Evolutionary conservation across 2,797 vertebrate genomes (phyloP).

Genomic region (Pitangus sulphuratus): DNA sequence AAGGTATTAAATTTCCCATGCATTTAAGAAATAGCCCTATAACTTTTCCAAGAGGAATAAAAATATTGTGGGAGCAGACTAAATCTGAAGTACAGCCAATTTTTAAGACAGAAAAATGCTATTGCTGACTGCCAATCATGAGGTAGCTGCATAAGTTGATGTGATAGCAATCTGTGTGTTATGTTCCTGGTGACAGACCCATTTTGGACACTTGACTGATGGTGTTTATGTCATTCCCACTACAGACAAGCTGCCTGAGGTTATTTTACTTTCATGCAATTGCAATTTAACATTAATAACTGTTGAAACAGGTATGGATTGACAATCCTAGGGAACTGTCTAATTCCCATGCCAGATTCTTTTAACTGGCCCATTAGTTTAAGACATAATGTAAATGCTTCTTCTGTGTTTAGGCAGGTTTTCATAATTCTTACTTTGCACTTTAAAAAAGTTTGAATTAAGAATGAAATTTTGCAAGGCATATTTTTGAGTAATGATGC

Average conservation of each 20-base stretch:
- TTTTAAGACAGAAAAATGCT: neutral
- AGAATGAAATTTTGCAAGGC: neutral
- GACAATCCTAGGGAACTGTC: neutral
- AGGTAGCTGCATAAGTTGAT: neutral
- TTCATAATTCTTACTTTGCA: neutral
- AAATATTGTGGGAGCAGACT: neutral
- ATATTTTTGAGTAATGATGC: neutral
- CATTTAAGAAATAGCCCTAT: neutral
- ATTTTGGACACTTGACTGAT: neutral
- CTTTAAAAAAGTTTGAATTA: neutral
- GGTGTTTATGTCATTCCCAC: neutral
- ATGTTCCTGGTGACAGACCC: neutral
- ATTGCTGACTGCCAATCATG: neutral
- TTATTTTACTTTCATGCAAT: conserved; percentile 10
- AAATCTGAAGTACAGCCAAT: neutral
- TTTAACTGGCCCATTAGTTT: neutral
- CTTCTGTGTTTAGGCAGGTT: neutral
- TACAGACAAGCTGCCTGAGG: neutral
- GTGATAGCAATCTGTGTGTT: neutral
- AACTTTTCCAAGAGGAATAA: neutral
- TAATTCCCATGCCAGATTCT: neutral
- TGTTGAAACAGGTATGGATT: neutral
- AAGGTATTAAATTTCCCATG: neutral
- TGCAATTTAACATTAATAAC: neutral
- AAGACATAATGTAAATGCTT: neutral